Conservation (phyloP, 2,113 vertebrate species). For the Lipophrys pholis region DNA sequence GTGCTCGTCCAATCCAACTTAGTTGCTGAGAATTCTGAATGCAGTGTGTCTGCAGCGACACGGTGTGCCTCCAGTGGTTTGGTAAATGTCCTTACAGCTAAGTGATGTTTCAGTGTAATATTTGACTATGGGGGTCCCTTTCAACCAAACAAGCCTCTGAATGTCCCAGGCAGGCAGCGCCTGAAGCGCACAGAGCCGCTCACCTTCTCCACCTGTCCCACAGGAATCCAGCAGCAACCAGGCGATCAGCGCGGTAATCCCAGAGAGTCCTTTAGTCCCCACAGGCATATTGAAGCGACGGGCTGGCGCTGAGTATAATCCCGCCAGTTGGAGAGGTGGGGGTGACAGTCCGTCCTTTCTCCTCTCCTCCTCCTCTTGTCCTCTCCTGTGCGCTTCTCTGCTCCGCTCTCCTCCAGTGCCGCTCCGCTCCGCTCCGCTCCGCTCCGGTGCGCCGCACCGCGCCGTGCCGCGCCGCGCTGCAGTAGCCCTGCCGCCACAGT, state of each 20-base stretch:
- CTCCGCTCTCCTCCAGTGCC: slow-evolving; percentile 46
- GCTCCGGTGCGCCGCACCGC: slow-evolving; percentile 24
- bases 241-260: slow-evolving; percentile 60
- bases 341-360: slow-evolving; percentile 36
- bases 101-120: neutral
- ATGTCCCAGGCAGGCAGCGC: neutral
- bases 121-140: neutral
- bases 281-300: slow-evolving; percentile 58
- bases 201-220: slow-evolving; percentile 74
- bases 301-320: slow-evolving; percentile 37
- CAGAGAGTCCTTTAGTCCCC: slow-evolving; percentile 36
- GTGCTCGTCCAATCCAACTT: too few relatives aligned
- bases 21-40: too few relatives aligned
- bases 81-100: neutral
- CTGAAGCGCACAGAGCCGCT: slow-evolving; percentile 46
- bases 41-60: too few relatives aligned
- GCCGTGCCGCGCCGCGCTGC: slow-evolving; percentile 49
- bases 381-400: slow-evolving; percentile 23
- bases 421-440: slow-evolving; percentile 59
- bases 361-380: slow-evolving; percentile 13
- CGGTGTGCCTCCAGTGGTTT: too few relatives aligned
- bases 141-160: slow-evolving; percentile 1
- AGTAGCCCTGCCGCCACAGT: slow-evolving; percentile 39
- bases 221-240: slow-evolving; percentile 54
- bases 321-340: slow-evolving; percentile 26